Percentiles rank a stretch among this genome's conserved stretches.
These are phyloP conservation scores for Pristionchus mayeri DNA, from an alignment of 2,888 invertebrate genomes.

Conservation along the genomic window DNA sequence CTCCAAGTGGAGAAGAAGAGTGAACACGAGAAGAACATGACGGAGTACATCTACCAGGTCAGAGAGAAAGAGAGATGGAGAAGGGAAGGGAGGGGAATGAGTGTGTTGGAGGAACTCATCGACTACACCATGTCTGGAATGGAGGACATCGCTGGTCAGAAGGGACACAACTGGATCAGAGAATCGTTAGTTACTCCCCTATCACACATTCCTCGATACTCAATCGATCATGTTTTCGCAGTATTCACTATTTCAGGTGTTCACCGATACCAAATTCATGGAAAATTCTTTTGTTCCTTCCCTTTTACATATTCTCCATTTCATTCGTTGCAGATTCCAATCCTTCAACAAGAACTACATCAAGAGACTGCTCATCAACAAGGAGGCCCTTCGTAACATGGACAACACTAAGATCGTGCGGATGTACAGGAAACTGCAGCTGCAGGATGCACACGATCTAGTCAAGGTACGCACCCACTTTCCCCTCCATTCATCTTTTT, in stretches of 20 bases:
- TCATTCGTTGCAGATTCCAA: constrained; percentile 57
- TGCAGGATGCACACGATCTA: constrained; percentile 61
- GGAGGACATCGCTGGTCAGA: constrained; percentile 75
- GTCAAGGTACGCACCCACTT: constrained; percentile 53
- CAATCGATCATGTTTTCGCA: not conserved
- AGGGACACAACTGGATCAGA: constrained; percentile 72
- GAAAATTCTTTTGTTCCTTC: too few relatives aligned
- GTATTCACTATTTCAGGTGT: too few relatives aligned
- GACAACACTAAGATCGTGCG: constrained; percentile 71
- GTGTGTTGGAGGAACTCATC: constrained; percentile 57
- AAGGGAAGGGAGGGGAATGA: too few relatives aligned
- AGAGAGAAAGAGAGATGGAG: too few relatives aligned
- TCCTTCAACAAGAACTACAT: constrained; percentile 63
- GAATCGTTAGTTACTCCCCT: constrained; percentile 59
- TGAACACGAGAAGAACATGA: constrained; percentile 93
- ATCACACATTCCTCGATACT: not conserved
- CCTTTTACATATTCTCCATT: not conserved
- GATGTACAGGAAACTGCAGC: constrained; percentile 59
- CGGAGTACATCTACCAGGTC: constrained; percentile 85
- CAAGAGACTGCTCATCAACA: constrained; percentile 65
- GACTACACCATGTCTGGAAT: constrained; percentile 74
- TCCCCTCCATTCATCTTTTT: too few relatives aligned
- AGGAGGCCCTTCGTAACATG: constrained; percentile 63
- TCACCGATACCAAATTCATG: too few relatives aligned
- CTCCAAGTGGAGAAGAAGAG: constrained; percentile 93